Evolutionary conservation across 2,797 vertebrate genomes (phyloP).

Genomic region (Cichlasoma orientale): DNA sequence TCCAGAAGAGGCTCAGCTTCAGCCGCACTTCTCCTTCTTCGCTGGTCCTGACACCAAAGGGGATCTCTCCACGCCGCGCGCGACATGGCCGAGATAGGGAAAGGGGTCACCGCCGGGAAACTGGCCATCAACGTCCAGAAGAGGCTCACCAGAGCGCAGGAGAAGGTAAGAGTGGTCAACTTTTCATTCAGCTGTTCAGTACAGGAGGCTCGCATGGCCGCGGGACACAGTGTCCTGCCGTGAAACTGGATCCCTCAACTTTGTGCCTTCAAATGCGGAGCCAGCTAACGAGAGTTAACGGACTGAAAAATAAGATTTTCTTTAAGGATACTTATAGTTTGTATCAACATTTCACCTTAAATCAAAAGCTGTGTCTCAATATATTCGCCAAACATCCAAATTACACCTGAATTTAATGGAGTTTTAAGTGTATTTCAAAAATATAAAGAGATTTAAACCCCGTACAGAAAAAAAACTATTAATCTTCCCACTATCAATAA

Average conservation of each 20-base stretch:
- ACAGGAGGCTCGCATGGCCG: conserved; percentile 4
- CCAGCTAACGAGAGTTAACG: not conserved
- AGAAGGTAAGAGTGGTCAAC: conserved; percentile 85
- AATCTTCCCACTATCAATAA: not conserved
- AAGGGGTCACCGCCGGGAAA: conserved; percentile 94
- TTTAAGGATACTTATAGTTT: not conserved
- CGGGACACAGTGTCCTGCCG: conserved; percentile 30
- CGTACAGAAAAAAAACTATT: not conserved
- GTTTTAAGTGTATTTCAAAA: not conserved
- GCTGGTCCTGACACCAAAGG: conserved; percentile 15
- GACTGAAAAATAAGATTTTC: not conserved
- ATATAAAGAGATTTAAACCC: not conserved
- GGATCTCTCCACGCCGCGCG: conserved; percentile 22
- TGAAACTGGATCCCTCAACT: conserved; percentile 40
- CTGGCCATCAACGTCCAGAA: conserved; percentile 97
- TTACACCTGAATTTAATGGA: too few species aligned
- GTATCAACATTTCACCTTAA: not conserved
- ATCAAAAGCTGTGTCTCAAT: not conserved
- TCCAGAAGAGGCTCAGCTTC: conserved; percentile 28
- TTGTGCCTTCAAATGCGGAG: not conserved
- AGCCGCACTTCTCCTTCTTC: not conserved
- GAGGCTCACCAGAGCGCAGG: conserved; percentile 94
- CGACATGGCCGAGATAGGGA: conserved; percentile 93
- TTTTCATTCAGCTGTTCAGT: not conserved
- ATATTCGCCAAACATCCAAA: not conserved